Evolutionary conservation across 2,888 invertebrate species (phyloP), one percentile per base, ranked within the genome.

Genomic region (Panorpa germanica): DNA sequence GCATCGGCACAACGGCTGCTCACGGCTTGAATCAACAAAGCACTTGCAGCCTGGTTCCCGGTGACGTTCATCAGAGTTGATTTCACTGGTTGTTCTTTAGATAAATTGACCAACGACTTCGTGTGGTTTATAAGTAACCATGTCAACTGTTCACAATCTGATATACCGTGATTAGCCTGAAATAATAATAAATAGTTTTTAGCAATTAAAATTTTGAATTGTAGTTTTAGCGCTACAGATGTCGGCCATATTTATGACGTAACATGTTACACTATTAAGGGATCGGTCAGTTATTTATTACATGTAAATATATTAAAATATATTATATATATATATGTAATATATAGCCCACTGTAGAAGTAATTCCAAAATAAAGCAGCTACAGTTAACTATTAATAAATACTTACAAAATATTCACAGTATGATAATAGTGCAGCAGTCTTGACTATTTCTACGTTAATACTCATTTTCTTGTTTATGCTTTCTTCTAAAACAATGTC

Each of bases 91-190:
- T 63, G 56, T 45, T 81, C 80, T 2, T 57, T 50, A 17, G 65
- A 64, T 32, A 75, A 59, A 20, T 59, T 54, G 4, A 81, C 65
- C 2, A 82, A 54, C 21, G 73, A 63, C 39, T 68, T 63, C 0
- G 74, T 67, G 35, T 80, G 66, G 45, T 73, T 73, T 7, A 70
- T 67, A n/a, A 85, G 52, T 7, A 83, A 55, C 80, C 80, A 82
- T 0, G 71, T 67, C 32, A 82, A 53, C 39, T 75, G 72, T 16
- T 78, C 73, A 1, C 66, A 70, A 49, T 80, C 74, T 22, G 62
- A 61, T 11, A 73, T 53, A 13, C 59, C 60, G 46, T 78, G 78
- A 44, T 74, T 71, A 37, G 66, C 61, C 70, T 70, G 46, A 31
- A 55, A 48, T 32, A 32, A 35, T 34, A 36, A 37, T 31, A 33